phyloP scores from a whole-genome alignment of 92 coral and sea anemone species.

The Epizoanthus ramosus region DNA sequence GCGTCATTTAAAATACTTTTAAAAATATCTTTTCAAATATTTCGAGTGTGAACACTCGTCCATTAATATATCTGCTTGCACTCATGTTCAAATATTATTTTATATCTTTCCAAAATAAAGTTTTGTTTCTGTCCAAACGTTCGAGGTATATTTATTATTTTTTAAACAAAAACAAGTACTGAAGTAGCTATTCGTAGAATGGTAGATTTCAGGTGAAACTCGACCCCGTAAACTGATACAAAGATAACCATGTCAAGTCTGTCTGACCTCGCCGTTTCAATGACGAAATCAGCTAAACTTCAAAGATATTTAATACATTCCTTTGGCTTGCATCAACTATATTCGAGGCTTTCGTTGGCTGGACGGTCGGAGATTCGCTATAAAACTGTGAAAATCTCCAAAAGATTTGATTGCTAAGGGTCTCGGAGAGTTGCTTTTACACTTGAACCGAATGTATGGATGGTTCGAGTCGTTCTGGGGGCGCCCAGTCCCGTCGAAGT shows the following conservation, averaged over 20 bases:
- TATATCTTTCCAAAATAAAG: too few species aligned
- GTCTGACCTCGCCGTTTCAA: not conserved
- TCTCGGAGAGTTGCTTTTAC: not conserved
- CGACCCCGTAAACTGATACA: not conserved
- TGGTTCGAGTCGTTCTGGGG: not conserved
- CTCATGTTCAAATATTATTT: too few species aligned
- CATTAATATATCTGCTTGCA: too few species aligned
- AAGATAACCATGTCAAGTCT: not conserved
- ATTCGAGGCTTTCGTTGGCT: not conserved
- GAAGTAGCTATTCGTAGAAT: not conserved
- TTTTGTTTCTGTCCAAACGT: too few species aligned
- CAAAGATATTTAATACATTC: too few species aligned
- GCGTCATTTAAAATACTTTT: too few species aligned
- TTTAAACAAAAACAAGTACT: too few species aligned
- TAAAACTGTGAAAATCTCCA: not conserved
- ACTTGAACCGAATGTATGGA: not conserved
- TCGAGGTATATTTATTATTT: too few species aligned
- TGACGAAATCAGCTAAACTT: not conserved
- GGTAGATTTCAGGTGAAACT: not conserved
- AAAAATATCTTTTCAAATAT: too few species aligned
- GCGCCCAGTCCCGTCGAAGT: constrained; percentile 16
- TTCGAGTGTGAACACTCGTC: too few species aligned
- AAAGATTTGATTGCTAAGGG: too few species aligned
- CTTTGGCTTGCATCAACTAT: too few species aligned
- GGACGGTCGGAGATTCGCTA: not conserved